These are phyloP conservation scores for Bergia puertoricense DNA, from an alignment of 92 coral and sea anemone species.

Conservation along the genomic window DNA sequence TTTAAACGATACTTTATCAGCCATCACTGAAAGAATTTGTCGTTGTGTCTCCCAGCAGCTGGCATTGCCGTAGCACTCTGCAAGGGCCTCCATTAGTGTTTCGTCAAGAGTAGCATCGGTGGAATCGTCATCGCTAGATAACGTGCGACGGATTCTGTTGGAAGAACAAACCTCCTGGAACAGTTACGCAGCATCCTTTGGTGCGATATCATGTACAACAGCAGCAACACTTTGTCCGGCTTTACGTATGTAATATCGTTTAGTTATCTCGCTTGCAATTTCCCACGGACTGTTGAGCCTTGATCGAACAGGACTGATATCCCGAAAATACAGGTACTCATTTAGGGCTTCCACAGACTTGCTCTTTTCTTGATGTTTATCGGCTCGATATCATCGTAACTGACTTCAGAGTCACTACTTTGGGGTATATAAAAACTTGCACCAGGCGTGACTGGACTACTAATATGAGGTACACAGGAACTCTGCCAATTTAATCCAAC, in stretches of 20 bases:
- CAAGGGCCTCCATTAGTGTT: conserved; percentile 58
- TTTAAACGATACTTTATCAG: conserved; percentile 58
- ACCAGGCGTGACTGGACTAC: conserved; percentile 45
- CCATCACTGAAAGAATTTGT: conserved; percentile 63
- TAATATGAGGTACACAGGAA: too few species aligned
- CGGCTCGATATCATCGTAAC: conserved; percentile 45
- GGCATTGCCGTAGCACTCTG: conserved; percentile 63
- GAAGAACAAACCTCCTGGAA: conserved; percentile 61
- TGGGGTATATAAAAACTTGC: conserved; percentile 64
- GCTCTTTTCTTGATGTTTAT: background rate
- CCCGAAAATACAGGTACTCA: conserved; percentile 58
- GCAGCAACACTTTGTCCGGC: conserved; percentile 62
- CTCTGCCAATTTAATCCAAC: too few species aligned
- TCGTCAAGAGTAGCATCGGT: conserved; percentile 48
- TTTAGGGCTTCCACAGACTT: conserved; percentile 57
- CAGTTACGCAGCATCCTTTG: conserved; percentile 54
- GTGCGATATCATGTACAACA: conserved; percentile 60
- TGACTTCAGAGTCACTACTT: conserved; percentile 55
- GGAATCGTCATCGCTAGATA: conserved; percentile 49
- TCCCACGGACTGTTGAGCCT: conserved; percentile 61
- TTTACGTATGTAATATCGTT: conserved; percentile 56
- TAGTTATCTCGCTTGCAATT: conserved; percentile 54
- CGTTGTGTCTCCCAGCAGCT: conserved; percentile 62
- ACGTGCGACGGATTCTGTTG: conserved; percentile 34
- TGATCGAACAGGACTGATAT: conserved; percentile 63